A percentile compares a stretch with the other conserved stretches of the same genome.
phyloP scores from a whole-genome alignment of 64 coral and sea anemone species.

The Pocillopora verrucosa region DNA sequence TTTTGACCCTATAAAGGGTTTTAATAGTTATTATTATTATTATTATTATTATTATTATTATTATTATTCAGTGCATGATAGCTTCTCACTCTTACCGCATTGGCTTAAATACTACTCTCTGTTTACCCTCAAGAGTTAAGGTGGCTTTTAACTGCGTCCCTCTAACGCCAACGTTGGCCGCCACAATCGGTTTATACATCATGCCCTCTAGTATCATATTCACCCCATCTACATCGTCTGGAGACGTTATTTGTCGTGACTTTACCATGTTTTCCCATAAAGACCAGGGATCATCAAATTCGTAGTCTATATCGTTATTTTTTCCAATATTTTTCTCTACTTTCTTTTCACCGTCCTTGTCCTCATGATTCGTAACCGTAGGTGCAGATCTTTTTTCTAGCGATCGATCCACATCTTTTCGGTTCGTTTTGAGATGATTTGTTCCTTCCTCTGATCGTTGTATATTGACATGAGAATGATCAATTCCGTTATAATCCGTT shows the following conservation, averaged over 20 bases:
- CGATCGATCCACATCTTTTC: neutral
- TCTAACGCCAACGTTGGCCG: slow-evolving; percentile 56
- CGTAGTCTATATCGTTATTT: slow-evolving; percentile 62
- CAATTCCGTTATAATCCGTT: slow-evolving; percentile 65
- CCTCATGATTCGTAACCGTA: neutral
- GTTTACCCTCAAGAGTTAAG: slow-evolving; percentile 85
- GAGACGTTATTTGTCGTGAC: slow-evolving; percentile 58
- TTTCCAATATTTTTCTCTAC: neutral
- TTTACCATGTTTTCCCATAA: slow-evolving; percentile 86
- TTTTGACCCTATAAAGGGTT: no score
- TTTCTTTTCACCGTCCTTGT: slow-evolving; percentile 1
- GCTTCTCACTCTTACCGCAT: slow-evolving; percentile 52
- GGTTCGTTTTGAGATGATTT: neutral
- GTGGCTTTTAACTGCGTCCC: slow-evolving; percentile 91
- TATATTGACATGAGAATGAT: slow-evolving; percentile 36
- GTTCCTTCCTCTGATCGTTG: slow-evolving; percentile 12
- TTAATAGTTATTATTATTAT: no score
- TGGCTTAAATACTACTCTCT: slow-evolving; percentile 93
- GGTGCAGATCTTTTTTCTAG: neutral
- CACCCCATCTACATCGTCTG: slow-evolving; percentile 30
- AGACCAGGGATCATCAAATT: slow-evolving; percentile 79
- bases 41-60: no score
- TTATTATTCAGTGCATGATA: no score
- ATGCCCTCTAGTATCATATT: slow-evolving; percentile 80
- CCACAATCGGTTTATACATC: slow-evolving; percentile 80